phyloP scores from a whole-genome alignment of 2,113 vertebrate genomes.

The Grallaria varia region DNA sequence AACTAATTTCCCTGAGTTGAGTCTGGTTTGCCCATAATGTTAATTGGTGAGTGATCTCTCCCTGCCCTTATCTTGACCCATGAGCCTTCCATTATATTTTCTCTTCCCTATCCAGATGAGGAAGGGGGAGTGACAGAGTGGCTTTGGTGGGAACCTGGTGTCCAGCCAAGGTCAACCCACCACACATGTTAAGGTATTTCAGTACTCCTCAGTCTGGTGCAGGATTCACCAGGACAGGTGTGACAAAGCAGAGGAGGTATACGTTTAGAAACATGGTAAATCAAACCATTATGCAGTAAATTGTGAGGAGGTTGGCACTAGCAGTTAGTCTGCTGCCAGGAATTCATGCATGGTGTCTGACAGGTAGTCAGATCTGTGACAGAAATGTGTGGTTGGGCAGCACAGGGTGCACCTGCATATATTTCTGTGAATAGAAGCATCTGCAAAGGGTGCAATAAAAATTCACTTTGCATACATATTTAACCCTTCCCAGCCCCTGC shows the following conservation, averaged over 20 bases:
- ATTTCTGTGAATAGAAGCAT: background rate
- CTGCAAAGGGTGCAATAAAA: background rate
- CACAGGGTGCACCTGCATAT: background rate
- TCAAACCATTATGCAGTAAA: background rate
- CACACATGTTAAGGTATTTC: accelerated
- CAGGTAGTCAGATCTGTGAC: background rate
- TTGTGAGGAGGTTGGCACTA: background rate
- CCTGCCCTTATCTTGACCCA: background rate
- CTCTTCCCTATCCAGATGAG: background rate
- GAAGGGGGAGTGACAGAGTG: background rate
- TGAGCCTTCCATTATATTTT: background rate
- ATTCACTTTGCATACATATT: background rate
- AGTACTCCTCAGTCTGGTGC: accelerated
- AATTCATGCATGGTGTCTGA: background rate
- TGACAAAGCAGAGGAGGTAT: background rate
- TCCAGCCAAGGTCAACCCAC: background rate
- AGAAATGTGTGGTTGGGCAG: background rate
- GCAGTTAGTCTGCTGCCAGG: background rate
- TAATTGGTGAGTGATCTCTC: background rate
- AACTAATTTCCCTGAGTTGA: background rate
- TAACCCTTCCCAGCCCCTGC: background rate
- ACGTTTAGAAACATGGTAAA: background rate
- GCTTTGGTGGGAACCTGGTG: background rate
- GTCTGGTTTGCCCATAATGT: accelerated
- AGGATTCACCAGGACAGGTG: background rate